Percentiles rank a stretch among this genome's conserved stretches.
phyloP scores from a whole-genome alignment of 2,113 vertebrate genomes.

The Poeciliopsis prolifica region DNA sequence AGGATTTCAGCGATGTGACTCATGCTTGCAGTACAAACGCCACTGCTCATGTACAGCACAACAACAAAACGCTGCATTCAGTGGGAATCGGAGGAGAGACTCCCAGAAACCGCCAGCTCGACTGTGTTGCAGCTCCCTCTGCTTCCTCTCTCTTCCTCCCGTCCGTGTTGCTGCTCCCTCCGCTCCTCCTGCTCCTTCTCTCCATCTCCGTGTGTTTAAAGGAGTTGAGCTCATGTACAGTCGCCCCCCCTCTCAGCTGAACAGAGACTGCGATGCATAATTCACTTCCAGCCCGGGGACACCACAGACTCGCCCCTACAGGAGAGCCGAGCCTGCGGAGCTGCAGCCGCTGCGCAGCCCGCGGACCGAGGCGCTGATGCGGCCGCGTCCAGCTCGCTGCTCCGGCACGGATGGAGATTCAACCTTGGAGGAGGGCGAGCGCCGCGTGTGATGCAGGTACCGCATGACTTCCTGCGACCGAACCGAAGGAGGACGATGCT shows the following conservation, averaged over 20 bases:
- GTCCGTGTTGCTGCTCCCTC: slow-evolving; percentile 2
- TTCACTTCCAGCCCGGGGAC: slow-evolving; percentile 42
- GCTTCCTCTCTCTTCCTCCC: slow-evolving; percentile 2
- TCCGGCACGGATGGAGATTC: slow-evolving; percentile 14
- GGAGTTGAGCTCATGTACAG: slow-evolving; percentile 10
- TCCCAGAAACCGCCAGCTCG: no score
- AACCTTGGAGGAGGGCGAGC: slow-evolving; percentile 26
- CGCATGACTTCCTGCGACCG: slow-evolving; percentile 32
- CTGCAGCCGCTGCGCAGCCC: slow-evolving; percentile 12
- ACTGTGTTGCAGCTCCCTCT: no score
- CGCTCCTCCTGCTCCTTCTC: background rate
- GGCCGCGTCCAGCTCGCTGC: background rate
- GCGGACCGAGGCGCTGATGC: background rate
- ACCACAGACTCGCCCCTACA: slow-evolving; percentile 12
- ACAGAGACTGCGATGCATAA: slow-evolving; percentile 43
- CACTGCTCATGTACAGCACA: background rate
- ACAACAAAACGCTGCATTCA: background rate
- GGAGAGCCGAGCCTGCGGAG: slow-evolving; percentile 2
- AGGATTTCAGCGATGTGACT: background rate
- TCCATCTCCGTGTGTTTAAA: slow-evolving; percentile 17
- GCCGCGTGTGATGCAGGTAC: slow-evolving; percentile 18
- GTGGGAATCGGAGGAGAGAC: background rate
- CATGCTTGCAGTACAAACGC: background rate
- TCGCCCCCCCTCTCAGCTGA: slow-evolving; percentile 19
- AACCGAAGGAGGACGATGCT: slow-evolving; percentile 15